phyloP scores from a whole-genome alignment of 2,113 vertebrate genomes.

The Blennius ocellaris region DNA sequence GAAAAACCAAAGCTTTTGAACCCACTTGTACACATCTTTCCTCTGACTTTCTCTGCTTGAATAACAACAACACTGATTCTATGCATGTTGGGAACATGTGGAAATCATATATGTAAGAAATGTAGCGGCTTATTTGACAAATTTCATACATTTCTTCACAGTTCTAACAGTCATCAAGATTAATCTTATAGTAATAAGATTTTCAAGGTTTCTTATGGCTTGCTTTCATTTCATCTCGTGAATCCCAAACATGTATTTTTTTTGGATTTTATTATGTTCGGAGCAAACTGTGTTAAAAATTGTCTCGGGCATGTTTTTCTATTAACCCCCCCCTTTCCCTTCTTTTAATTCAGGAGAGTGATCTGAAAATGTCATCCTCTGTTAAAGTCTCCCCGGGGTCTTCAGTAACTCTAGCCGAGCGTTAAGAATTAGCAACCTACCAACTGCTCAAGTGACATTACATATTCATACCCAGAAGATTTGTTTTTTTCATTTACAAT shows the following conservation, averaged over 20 bases:
- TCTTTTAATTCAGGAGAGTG: slow-evolving; percentile 69
- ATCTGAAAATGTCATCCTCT: slow-evolving; percentile 79
- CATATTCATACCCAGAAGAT: slow-evolving; percentile 48
- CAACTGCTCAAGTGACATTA: slow-evolving; percentile 60
- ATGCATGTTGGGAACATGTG: too few species aligned
- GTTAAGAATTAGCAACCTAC: slow-evolving; percentile 74
- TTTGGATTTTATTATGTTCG: slow-evolving; percentile 42
- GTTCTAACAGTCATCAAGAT: slow-evolving; percentile 24
- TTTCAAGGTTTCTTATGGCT: slow-evolving; percentile 27
- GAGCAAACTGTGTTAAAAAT: slow-evolving; percentile 48
- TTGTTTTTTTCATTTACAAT: slow-evolving; percentile 34
- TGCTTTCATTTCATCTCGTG: slow-evolving; percentile 29
- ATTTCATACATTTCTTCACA: slow-evolving; percentile 3
- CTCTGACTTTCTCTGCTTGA: background rate
- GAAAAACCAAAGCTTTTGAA: background rate
- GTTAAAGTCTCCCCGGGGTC: slow-evolving; percentile 70
- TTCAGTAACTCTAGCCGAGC: slow-evolving; percentile 65
- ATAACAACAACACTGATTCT: too few species aligned
- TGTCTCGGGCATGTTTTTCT: slow-evolving; percentile 46
- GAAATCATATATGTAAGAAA: too few species aligned
- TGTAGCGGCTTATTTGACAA: too few species aligned
- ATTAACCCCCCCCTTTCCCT: background rate
- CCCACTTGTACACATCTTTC: background rate
- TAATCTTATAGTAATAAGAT: slow-evolving; percentile 8
- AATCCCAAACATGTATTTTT: slow-evolving; percentile 51